These are phyloP conservation scores for rat (Rattus norvegicus) DNA, from an alignment of 2,113 vertebrate genomes.

Conservation along the genomic window DNA sequence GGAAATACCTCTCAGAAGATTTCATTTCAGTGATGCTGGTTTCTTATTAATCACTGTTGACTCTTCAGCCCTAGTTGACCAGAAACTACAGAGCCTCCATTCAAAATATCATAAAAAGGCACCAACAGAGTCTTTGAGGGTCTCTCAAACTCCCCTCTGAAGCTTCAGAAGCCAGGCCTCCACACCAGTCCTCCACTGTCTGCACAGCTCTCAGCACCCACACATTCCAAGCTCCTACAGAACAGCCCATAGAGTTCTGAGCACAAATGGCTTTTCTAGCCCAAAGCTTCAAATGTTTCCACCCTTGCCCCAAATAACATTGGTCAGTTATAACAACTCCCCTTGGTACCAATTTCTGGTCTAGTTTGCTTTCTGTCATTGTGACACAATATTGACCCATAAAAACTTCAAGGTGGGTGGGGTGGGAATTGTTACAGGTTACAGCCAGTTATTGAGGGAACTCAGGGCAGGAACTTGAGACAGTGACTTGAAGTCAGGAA, in stretches of 20 bases:
- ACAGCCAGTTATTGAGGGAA: too few species aligned
- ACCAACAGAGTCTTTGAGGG: background rate
- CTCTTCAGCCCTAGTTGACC: background rate
- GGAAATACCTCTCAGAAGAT: background rate
- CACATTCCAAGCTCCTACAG: background rate
- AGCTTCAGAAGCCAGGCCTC: background rate
- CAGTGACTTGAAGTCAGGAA: background rate
- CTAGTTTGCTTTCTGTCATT: background rate
- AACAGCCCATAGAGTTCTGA: background rate
- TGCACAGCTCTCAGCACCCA: background rate
- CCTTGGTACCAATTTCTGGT: background rate
- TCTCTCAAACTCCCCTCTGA: background rate
- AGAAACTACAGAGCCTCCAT: background rate
- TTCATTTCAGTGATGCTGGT: background rate
- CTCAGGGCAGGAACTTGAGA: background rate
- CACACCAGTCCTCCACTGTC: background rate
- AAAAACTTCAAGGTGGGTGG: background rate
- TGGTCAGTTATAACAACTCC: background rate
- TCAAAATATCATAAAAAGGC: background rate
- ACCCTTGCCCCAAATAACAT: background rate
- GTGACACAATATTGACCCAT: background rate
- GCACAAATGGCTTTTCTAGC: background rate
- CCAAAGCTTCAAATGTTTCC: background rate
- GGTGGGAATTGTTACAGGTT: background rate
- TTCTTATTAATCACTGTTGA: background rate